These are phyloP conservation scores for Leucania comma DNA, from an alignment of 2,888 invertebrate species.

Conservation along the genomic window DNA sequence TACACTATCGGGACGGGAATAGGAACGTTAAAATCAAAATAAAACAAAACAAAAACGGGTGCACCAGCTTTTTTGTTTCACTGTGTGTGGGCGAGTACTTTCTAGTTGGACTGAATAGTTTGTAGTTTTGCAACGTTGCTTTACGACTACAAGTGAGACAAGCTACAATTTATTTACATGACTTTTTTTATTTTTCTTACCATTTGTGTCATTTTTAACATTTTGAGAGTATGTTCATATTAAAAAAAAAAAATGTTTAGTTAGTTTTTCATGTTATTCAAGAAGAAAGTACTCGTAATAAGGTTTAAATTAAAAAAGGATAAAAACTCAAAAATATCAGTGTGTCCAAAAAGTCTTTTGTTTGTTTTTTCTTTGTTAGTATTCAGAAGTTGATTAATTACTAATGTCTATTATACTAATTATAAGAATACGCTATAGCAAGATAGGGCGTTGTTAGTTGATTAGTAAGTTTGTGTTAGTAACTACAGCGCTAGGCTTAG, in stretches of 20 bases:
- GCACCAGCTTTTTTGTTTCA: constrained; percentile 72
- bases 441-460: constrained; percentile 25
- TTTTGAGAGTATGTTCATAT: background rate
- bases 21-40: constrained; percentile 74
- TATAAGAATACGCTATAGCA: constrained; percentile 25
- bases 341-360: constrained; percentile 11
- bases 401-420: constrained; percentile 30
- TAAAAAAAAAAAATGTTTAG: no score
- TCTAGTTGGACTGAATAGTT: constrained; percentile 20
- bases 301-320: constrained; percentile 14
- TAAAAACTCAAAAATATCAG: background rate
- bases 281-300: constrained; percentile 49
- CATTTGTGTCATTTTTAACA: background rate
- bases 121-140: background rate
- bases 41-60: constrained; percentile 76
- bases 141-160: background rate
- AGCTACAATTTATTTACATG: background rate
- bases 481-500: constrained; percentile 65
- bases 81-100: constrained; percentile 41
- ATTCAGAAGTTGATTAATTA: background rate
- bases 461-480: constrained; percentile 58
- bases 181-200: background rate
- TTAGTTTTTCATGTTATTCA: background rate
- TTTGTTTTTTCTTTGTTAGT: background rate
- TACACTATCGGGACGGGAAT: constrained; percentile 82